phyloP scores from a whole-genome alignment of 2,888 invertebrate species.

The Masnerella sp. region DNA sequence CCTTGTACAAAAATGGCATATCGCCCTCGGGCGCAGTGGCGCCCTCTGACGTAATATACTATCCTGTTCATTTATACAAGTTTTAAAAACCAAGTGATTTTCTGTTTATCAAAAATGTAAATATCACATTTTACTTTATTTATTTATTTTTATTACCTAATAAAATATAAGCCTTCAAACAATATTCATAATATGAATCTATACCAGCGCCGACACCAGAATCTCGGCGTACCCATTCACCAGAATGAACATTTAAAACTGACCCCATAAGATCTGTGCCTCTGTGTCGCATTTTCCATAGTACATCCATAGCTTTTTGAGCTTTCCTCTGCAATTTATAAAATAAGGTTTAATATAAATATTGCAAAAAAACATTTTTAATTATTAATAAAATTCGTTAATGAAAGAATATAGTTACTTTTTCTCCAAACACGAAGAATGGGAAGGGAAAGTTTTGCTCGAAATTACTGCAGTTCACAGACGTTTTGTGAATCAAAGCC shows the following conservation, averaged over 20 bases:
- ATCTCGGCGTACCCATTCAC: constrained; percentile 98
- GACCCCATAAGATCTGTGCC: constrained; percentile 97
- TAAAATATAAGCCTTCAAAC: constrained; percentile 97
- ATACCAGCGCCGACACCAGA: constrained; percentile 99
- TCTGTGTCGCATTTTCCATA: constrained; percentile 96
- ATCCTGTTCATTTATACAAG: too few relatives aligned
- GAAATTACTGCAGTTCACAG: constrained; percentile 93
- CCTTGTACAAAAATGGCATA: too few relatives aligned
- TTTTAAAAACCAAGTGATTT: too few relatives aligned
- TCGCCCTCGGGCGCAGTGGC: too few relatives aligned
- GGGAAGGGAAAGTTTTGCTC: constrained; percentile 94
- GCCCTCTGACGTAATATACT: too few relatives aligned
- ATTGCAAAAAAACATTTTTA: too few relatives aligned
- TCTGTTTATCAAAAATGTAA: too few relatives aligned
- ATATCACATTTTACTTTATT: too few relatives aligned
- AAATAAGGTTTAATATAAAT: too few relatives aligned
- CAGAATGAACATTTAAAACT: constrained; percentile 97
- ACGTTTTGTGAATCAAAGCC: constrained; percentile 97
- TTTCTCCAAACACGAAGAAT: constrained; percentile 98
- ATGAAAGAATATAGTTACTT: too few relatives aligned
- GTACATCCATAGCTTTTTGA: constrained; percentile 95
- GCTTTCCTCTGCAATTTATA: constrained; percentile 95
- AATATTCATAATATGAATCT: constrained; percentile 99
- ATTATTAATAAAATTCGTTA: too few relatives aligned
- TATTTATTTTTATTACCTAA: constrained; percentile 79